Evolutionary conservation across 2,113 vertebrate genomes (phyloP).

Genomic region (Oreochromis tanganicae): DNA sequence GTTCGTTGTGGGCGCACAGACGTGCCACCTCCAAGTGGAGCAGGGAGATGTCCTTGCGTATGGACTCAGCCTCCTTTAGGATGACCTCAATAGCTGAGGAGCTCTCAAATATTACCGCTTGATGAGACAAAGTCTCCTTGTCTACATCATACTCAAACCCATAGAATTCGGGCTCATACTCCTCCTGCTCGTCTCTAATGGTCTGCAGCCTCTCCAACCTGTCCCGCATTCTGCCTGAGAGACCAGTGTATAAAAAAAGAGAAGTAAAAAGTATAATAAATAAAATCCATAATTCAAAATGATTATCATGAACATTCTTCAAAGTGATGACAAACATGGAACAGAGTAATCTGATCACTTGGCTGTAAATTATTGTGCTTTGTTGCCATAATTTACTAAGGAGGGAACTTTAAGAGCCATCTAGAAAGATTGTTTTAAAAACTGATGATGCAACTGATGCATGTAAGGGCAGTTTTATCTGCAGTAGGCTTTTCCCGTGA

Average conservation of each 20-base stretch:
- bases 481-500: neutral
- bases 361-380: neutral
- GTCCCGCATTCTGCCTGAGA: neutral
- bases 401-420: neutral
- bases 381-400: neutral
- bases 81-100: conserved; percentile 74
- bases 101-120: conserved; percentile 77
- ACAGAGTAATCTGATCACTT: neutral
- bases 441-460: neutral
- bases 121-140: conserved; percentile 9
- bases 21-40: conserved; percentile 75
- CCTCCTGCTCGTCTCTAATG: conserved; percentile 63
- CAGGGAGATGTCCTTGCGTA: conserved; percentile 76
- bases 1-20: conserved; percentile 75
- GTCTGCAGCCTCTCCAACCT: conserved; percentile 73
- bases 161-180: neutral
- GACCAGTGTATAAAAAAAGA: neutral
- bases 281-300: neutral
- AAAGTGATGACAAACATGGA: neutral
- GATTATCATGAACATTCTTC: neutral
- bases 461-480: neutral
- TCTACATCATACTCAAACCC: conserved; percentile 46
- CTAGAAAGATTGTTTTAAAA: neutral
- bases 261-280: neutral
- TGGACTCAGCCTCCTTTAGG: conserved; percentile 74